phyloP scores from a whole-genome alignment of 1,140 invertebrate species.

The Eupeodes corollae region DNA sequence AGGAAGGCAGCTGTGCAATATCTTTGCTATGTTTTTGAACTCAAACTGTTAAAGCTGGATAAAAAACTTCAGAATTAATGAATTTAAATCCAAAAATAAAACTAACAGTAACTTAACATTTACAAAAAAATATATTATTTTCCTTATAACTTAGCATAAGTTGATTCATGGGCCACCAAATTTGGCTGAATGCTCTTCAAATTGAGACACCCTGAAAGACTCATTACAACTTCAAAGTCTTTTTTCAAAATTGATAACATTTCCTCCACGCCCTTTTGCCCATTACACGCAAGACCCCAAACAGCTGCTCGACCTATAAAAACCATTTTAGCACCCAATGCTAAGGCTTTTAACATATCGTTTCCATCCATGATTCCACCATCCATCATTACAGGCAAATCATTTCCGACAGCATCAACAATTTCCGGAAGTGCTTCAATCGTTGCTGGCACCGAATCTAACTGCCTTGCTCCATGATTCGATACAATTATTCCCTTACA shows the following conservation, averaged over 20 bases:
- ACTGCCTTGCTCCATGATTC: constrained; percentile 77
- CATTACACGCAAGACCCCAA: constrained; percentile 70
- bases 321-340: constrained; percentile 77
- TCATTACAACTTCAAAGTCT: constrained; percentile 64
- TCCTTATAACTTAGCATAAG: too few species aligned
- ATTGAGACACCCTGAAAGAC: constrained; percentile 52
- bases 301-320: constrained; percentile 76
- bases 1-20: too few species aligned
- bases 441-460: constrained; percentile 68
- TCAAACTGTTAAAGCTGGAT: too few species aligned
- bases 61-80: too few species aligned
- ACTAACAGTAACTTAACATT: too few species aligned
- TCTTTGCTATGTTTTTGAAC: too few species aligned
- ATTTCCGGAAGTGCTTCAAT: constrained; percentile 76
- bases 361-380: constrained; percentile 70
- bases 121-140: too few species aligned
- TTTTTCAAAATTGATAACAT: constrained; percentile 59
- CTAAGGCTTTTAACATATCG: constrained; percentile 82
- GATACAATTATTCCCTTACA: constrained; percentile 69
- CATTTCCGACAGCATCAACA: constrained; percentile 53
- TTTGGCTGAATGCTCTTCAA: neutral
- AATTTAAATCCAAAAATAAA: too few species aligned
- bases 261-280: constrained; percentile 59
- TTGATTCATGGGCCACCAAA: too few species aligned
- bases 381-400: constrained; percentile 70